These are phyloP conservation scores for Aldrovandia affinis DNA, from an alignment of 2,797 vertebrate genomes.

Conservation along the genomic window DNA sequence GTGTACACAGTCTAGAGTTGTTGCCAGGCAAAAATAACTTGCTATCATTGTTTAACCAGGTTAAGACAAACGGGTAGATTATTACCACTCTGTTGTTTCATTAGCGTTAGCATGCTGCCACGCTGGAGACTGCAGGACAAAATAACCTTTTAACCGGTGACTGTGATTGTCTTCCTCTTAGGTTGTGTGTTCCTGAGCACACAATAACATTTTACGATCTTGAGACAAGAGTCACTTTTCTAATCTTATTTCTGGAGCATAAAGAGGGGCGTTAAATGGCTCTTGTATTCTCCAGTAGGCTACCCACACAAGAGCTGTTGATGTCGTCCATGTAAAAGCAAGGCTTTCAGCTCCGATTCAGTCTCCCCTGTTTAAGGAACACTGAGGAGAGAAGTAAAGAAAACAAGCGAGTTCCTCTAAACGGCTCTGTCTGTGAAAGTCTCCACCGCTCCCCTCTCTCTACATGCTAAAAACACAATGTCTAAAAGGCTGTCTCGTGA, in stretches of 20 bases:
- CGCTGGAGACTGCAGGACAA: constrained; percentile 27
- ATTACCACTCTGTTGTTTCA: constrained; percentile 41
- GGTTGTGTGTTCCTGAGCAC: constrained; percentile 52
- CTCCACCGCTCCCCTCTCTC: background rate
- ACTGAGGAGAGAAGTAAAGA: constrained; percentile 69
- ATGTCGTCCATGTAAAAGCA: constrained; percentile 64
- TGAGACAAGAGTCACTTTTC: constrained; percentile 75
- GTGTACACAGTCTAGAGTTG: background rate
- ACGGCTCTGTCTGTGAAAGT: constrained; percentile 53
- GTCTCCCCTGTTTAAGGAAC: constrained; percentile 56
- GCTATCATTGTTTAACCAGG: background rate
- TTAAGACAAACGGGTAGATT: background rate
- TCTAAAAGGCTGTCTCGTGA: constrained; percentile 9
- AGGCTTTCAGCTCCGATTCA: constrained; percentile 60
- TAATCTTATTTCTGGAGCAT: constrained; percentile 71
- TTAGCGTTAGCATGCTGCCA: constrained; percentile 42
- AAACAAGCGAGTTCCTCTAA: constrained; percentile 66
- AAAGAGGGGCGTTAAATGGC: constrained; percentile 68
- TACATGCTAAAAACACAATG: constrained; percentile 14
- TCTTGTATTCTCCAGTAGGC: constrained; percentile 60
- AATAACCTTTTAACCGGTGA: constrained; percentile 43
- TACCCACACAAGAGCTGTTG: constrained; percentile 38
- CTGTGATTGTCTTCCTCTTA: constrained; percentile 48
- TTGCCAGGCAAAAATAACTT: background rate
- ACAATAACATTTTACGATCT: constrained; percentile 70